Conservation (phyloP, 2,797 vertebrate species). For the Kryptopterus vitreolus region DNA sequence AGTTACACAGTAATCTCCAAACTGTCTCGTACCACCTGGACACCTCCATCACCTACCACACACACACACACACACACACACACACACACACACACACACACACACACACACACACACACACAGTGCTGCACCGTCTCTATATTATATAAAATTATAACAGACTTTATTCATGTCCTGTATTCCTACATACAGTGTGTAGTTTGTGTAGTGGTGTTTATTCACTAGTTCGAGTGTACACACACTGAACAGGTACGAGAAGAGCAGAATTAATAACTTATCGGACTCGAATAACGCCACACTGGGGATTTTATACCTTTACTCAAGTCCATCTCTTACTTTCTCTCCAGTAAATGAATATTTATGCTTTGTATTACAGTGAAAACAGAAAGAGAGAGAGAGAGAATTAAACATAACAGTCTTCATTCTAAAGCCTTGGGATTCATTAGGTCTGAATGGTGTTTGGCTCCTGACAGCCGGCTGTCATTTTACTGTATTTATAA, state of each 20-base stretch:
- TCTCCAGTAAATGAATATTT: conserved; percentile 39
- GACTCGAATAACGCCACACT: conserved; percentile 16
- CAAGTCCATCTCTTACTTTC: conserved; percentile 16
- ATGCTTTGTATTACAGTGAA: neutral
- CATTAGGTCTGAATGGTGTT: no score
- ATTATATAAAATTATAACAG: no score
- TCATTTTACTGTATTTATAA: conserved; percentile 57
- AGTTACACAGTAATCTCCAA: no score
- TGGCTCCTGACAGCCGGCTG: conserved; percentile 46
- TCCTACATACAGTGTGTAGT: no score
- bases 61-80: no score
- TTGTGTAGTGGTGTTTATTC: neutral
- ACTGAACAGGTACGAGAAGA: neutral
- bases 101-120: no score
- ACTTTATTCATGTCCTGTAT: no score
- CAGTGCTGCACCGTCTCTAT: no score
- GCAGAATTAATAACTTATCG: conserved; percentile 36
- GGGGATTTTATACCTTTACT: conserved; percentile 36
- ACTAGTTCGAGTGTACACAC: neutral
- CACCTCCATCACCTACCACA: no score
- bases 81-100: no score
- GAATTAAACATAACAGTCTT: conserved; percentile 45
- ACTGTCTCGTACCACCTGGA: no score
- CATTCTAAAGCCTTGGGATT: conserved; percentile 55
- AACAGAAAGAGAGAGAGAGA: neutral